Percentiles rank a stretch among this genome's conserved stretches.
phyloP scores from a whole-genome alignment of 2,888 invertebrate species.

The Apantesis nais region DNA sequence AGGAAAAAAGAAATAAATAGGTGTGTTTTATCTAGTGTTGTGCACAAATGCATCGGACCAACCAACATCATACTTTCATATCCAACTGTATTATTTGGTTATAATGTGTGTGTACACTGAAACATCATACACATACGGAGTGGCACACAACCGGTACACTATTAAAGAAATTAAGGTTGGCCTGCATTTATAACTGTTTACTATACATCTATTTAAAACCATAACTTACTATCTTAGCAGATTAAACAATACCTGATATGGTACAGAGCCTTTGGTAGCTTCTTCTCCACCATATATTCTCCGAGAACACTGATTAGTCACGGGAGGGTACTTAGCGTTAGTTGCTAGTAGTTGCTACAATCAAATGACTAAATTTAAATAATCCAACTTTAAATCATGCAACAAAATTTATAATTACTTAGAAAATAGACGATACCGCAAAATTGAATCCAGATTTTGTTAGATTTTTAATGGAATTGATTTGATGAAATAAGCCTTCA shows the following conservation, averaged over 20 bases:
- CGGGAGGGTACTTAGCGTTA: neutral
- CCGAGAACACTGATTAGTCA: neutral
- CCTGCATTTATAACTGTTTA: neutral
- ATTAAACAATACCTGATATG: neutral
- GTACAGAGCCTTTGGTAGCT: neutral
- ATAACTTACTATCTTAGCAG: neutral
- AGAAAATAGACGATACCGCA: neutral
- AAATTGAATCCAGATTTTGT: neutral
- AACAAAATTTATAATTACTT: neutral
- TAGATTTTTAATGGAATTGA: neutral
- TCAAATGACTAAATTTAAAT: neutral
- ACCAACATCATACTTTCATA: neutral
- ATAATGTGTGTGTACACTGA: neutral
- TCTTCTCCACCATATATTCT: slow-evolving; percentile 6
- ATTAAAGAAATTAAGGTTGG: neutral
- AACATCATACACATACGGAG: neutral
- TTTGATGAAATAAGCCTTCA: neutral
- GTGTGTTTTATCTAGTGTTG: neutral
- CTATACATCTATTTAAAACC: neutral
- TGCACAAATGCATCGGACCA: neutral
- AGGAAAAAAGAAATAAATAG: neutral
- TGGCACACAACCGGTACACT: neutral
- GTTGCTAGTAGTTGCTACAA: neutral
- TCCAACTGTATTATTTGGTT: neutral
- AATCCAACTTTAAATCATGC: neutral